These are phyloP conservation scores for Propithecus coquereli DNA, from an alignment of 2,113 vertebrate species.

Conservation along the genomic window DNA sequence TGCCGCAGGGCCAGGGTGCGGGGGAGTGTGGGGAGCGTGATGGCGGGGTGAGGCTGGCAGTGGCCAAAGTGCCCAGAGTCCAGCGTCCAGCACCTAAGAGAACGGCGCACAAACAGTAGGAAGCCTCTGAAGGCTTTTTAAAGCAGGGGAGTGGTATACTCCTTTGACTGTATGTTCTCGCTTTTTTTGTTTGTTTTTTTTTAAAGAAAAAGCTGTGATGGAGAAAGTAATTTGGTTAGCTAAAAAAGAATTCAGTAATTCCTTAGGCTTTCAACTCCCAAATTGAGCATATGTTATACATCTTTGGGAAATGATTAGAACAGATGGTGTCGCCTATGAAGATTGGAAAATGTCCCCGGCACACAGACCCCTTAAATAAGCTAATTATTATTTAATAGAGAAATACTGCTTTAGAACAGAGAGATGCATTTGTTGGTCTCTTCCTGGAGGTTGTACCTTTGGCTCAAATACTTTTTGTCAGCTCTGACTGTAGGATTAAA, in stretches of 20 bases:
- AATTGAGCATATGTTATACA: background rate
- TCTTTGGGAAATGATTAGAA: background rate
- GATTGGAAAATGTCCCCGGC: background rate
- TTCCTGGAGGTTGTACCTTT: background rate
- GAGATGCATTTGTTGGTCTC: background rate
- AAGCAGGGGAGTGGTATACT: background rate
- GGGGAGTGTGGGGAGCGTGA: no score
- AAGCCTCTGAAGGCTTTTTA: background rate
- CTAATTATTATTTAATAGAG: background rate
- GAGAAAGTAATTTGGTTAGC: background rate
- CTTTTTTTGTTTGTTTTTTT: background rate
- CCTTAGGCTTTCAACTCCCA: background rate
- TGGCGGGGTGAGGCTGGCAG: background rate
- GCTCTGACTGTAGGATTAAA: background rate
- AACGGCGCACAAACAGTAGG: background rate
- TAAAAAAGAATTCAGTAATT: background rate
- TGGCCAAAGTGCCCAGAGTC: background rate
- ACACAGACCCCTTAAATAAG: background rate
- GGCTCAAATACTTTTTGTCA: background rate
- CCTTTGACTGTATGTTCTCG: background rate
- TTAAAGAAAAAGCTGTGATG: background rate
- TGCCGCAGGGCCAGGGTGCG: no score
- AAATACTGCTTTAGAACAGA: background rate
- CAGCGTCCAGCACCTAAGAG: background rate
- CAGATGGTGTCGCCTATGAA: background rate